Evolutionary conservation across 1,140 invertebrate species (phyloP), one percentile per base, ranked within the genome.

Genomic region (Mamestra configurata): DNA sequence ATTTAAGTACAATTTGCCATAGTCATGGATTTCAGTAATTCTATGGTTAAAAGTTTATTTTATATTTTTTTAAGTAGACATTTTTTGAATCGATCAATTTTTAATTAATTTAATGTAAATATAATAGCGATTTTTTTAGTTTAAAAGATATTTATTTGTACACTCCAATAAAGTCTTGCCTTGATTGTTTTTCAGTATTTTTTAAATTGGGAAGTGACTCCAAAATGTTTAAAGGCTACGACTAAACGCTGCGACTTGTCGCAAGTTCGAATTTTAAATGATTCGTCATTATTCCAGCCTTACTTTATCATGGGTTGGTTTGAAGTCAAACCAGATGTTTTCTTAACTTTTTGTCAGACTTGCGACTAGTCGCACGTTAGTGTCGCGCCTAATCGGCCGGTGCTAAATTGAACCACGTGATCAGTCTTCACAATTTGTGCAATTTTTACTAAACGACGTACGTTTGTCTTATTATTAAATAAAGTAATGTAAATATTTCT

Each of bases 1-100:
- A 89, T 80, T 72, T 86, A 90, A 90, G 91, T 93, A 93, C 91
- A 93, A 93, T 89, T 83, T 89, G 90, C 87, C 88, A 91, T 92
- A 90, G 86, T 82, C 78, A 59, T 61, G 72, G 37, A 76, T 77
- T 78, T 79, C 80, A 81, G 80, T 86, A 73, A 83, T 71, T 18
- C 80, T 83, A 83, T 77, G 70, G 77, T 81, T 79, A 82, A 84
- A 64, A 77, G 53, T 86, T 83, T 84, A 85, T 88, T 88, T 90
- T 89, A 86, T 83, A 82, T 77, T 78, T 53, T 79, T 83, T 81
- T 87, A 55, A 72, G 61, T 68, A 70, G 77, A 70, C 40, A 75
- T 80, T 80, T 75, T 80, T 49, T 70, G 59, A 77, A 35, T 1
- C 72, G 76, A 76, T 86, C 79, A 79, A 77, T 83, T 81, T 84